Conservation (phyloP, 2,113 vertebrate species). For the Falcunculus frontatus region DNA sequence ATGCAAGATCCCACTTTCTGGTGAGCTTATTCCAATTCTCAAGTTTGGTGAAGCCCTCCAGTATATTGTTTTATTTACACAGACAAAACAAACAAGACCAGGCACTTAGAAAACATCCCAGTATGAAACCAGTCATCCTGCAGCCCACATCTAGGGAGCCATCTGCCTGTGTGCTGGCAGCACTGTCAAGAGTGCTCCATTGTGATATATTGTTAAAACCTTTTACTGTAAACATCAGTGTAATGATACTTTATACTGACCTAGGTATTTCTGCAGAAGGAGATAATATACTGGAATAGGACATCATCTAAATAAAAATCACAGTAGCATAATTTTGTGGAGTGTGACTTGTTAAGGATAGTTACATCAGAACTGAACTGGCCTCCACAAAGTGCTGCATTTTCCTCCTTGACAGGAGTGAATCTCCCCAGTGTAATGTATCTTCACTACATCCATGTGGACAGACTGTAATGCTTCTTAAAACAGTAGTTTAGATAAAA, state of each 20-base stretch:
- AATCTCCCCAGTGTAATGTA: neutral
- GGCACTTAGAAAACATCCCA: neutral
- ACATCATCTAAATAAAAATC: neutral
- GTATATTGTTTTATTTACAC: neutral
- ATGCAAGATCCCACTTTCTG: neutral
- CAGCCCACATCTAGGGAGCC: neutral
- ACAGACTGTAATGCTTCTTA: neutral
- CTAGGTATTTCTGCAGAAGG: neutral
- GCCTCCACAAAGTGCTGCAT: neutral
- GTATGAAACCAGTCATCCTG: neutral
- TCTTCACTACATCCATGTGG: neutral
- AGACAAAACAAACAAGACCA: neutral
- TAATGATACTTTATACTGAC: neutral
- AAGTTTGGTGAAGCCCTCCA: neutral
- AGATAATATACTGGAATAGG: neutral
- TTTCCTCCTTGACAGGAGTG: neutral
- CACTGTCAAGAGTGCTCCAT: neutral
- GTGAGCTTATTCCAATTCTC: neutral
- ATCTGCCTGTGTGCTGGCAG: neutral
- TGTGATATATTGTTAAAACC: neutral
- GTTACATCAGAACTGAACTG: neutral
- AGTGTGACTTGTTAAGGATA: neutral
- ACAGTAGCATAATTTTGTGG: neutral
- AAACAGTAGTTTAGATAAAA: neutral
- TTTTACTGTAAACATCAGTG: neutral